phyloP scores from a whole-genome alignment of 2,113 vertebrate genomes.

The Myrmecobius fasciatus region DNA sequence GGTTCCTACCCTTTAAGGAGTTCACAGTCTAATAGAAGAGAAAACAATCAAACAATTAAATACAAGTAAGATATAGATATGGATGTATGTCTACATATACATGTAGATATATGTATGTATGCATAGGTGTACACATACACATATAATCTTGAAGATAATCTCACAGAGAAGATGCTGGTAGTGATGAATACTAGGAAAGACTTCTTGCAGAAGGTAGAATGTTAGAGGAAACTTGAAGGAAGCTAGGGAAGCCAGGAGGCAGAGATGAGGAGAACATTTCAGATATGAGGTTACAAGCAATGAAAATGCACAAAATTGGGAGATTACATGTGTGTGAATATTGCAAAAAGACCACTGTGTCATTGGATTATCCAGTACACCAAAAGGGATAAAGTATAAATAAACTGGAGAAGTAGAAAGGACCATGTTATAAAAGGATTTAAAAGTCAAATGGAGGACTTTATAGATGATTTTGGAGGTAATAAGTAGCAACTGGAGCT shows the following conservation, averaged over 20 bases:
- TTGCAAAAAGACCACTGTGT: background rate
- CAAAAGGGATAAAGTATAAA: background rate
- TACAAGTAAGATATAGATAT: too few relatives aligned
- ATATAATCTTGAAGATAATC: too few relatives aligned
- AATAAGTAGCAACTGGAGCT: background rate
- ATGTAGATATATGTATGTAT: too few relatives aligned
- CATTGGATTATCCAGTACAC: background rate
- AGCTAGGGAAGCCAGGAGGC: background rate
- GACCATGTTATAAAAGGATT: background rate
- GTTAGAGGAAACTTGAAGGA: too few relatives aligned
- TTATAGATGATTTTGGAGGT: background rate
- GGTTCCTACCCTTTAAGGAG: background rate
- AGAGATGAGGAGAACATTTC: background rate
- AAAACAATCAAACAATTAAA: background rate
- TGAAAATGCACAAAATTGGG: background rate
- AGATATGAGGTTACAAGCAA: background rate
- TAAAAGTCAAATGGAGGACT: background rate
- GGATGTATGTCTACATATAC: too few relatives aligned
- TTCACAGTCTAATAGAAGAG: background rate
- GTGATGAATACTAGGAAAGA: too few relatives aligned
- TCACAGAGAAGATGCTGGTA: too few relatives aligned
- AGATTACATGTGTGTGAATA: background rate
- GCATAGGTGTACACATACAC: too few relatives aligned
- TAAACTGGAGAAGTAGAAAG: background rate
- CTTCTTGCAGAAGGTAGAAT: too few relatives aligned